phyloP scores from a whole-genome alignment of 2,113 vertebrate genomes.

The Vulpes ferrilata region DNA sequence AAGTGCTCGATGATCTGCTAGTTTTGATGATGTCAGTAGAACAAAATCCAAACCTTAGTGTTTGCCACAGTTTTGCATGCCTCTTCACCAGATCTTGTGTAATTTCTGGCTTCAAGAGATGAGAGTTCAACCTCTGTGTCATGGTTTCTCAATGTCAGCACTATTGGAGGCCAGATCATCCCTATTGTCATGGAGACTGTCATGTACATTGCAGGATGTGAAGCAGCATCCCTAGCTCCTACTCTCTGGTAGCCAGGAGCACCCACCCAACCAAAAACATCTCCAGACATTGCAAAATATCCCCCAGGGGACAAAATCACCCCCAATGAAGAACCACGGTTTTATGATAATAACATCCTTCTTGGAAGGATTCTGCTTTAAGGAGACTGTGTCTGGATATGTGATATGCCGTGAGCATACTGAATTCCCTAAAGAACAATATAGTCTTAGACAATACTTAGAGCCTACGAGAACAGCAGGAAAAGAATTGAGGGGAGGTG shows the following conservation, averaged over 20 bases:
- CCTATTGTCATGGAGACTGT: accelerated
- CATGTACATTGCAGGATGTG: accelerated
- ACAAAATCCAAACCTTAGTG: not conserved
- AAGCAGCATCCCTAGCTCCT: not conserved
- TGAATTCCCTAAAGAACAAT: not conserved
- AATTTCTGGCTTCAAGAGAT: not conserved
- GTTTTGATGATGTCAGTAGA: not conserved
- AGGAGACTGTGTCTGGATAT: not conserved
- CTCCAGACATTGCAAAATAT: not conserved
- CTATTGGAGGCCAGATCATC: too few species aligned
- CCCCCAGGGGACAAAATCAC: accelerated
- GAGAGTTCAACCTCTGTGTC: not conserved
- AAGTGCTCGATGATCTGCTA: not conserved
- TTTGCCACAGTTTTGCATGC: not conserved
- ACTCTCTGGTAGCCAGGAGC: not conserved
- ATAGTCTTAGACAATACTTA: not conserved
- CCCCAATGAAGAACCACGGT: not conserved
- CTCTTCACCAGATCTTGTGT: not conserved
- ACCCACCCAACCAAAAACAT: not conserved
- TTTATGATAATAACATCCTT: not conserved
- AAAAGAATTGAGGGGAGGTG: not conserved
- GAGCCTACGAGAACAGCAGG: not conserved
- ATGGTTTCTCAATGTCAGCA: not conserved
- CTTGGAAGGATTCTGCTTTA: not conserved
- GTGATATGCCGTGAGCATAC: not conserved